These are phyloP conservation scores for Epistrophe grossulariae DNA, from an alignment of 2,888 invertebrate genomes.

Conservation along the genomic window DNA sequence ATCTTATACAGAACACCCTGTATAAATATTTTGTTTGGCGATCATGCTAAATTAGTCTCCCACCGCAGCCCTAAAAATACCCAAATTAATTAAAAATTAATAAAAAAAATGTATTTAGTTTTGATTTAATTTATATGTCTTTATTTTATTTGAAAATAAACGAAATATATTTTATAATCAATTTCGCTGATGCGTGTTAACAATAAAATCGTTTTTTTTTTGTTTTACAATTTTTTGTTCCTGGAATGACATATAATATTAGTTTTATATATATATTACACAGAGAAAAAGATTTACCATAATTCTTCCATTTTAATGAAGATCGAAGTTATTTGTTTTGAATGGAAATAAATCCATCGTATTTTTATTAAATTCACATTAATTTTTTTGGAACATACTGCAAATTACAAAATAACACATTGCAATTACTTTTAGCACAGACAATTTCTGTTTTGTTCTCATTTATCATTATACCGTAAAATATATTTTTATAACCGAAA, in stretches of 20 bases:
- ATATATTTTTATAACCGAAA: constrained; percentile 35
- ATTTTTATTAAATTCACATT: constrained; percentile 44
- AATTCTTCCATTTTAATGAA: constrained; percentile 45
- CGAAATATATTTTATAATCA: constrained; percentile 60
- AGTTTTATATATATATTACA: constrained; percentile 73
- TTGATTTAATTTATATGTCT: constrained; percentile 65
- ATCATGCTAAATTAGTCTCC: too few relatives aligned
- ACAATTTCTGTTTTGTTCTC: constrained; percentile 24
- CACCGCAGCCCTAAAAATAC: too few relatives aligned
- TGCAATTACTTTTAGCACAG: constrained; percentile 34
- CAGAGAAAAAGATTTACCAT: constrained; percentile 58
- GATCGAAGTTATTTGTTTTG: constrained; percentile 40
- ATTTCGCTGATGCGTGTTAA: constrained; percentile 54
- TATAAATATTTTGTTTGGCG: too few relatives aligned
- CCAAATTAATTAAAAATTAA: background rate
- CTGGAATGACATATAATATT: constrained; percentile 73
- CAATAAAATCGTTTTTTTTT: constrained; percentile 53
- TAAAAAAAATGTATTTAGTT: constrained; percentile 7
- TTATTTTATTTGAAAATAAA: constrained; percentile 73
- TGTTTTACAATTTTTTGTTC: constrained; percentile 47
- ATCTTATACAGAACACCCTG: too few relatives aligned
- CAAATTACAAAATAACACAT: constrained; percentile 44
- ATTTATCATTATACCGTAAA: constrained; percentile 45
- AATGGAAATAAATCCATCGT: constrained; percentile 32
- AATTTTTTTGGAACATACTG: constrained; percentile 37